Conservation (phyloP, 2,113 vertebrate species). For the Castor canadensis region DNA sequence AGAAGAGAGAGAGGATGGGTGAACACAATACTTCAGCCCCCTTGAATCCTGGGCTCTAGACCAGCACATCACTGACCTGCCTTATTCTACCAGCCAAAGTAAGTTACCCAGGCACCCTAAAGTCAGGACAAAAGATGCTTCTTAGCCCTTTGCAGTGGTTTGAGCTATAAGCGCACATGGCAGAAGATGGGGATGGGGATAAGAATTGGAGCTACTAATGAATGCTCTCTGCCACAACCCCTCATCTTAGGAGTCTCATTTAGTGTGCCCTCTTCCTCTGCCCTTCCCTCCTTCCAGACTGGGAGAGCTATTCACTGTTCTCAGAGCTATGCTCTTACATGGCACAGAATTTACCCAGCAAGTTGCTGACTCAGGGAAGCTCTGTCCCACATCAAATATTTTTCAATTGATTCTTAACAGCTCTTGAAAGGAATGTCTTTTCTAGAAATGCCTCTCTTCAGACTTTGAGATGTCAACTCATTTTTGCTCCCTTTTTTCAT, state of each 20-base stretch:
- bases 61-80: rapidly evolving
- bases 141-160: neutral
- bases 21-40: too few relatives aligned
- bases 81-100: neutral
- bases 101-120: neutral
- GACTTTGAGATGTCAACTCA: neutral
- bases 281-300: neutral
- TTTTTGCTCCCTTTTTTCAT: neutral
- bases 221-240: too few relatives aligned
- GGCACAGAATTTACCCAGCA: neutral
- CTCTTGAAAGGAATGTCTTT: neutral
- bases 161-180: neutral
- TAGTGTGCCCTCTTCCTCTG: rapidly evolving
- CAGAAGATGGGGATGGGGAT: neutral
- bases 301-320: neutral
- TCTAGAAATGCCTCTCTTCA: neutral
- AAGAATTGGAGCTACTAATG: neutral
- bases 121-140: neutral
- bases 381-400: neutral
- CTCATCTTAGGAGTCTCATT: neutral
- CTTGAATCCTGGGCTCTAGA: rapidly evolving
- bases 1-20: neutral
- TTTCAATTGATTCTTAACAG: neutral
- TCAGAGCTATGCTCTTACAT: neutral
- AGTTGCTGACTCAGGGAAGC: neutral